These are phyloP conservation scores for Amia ocellicauda DNA, from an alignment of 2,113 vertebrate species.

Conservation along the genomic window DNA sequence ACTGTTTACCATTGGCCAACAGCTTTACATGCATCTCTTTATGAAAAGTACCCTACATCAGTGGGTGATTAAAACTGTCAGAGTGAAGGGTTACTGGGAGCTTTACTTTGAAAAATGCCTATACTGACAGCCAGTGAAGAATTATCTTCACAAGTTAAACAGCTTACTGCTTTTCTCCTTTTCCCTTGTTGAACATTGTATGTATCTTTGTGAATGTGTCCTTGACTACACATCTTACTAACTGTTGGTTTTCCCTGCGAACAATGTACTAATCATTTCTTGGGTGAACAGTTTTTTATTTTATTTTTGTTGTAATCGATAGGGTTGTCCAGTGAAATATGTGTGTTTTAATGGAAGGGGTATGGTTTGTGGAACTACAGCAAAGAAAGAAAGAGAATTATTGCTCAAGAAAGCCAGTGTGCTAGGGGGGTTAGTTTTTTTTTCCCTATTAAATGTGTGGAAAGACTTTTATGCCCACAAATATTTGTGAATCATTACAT, in stretches of 20 bases:
- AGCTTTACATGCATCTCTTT: background rate
- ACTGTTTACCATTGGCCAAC: background rate
- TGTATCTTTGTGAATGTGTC: background rate
- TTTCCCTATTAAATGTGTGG: background rate
- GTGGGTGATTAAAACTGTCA: background rate
- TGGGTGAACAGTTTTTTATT: background rate
- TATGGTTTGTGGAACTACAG: background rate
- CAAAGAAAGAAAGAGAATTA: background rate
- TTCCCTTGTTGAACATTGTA: background rate
- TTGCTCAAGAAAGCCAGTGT: background rate
- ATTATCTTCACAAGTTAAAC: background rate
- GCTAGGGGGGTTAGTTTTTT: background rate
- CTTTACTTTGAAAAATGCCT: background rate
- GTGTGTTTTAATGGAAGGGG: background rate
- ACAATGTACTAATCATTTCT: too few relatives aligned
- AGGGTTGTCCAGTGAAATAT: background rate
- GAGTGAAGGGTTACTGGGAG: too few relatives aligned
- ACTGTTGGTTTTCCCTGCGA: too few relatives aligned
- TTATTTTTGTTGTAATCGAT: background rate
- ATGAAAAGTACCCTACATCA: background rate
- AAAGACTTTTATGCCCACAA: slow-evolving; percentile 5
- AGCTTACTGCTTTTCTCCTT: background rate
- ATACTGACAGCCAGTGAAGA: background rate
- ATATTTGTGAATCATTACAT: slow-evolving; percentile 22
- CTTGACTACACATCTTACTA: too few relatives aligned